Evolutionary conservation across 2,113 vertebrate genomes (phyloP).

Genomic region (Mobula birostris): DNA sequence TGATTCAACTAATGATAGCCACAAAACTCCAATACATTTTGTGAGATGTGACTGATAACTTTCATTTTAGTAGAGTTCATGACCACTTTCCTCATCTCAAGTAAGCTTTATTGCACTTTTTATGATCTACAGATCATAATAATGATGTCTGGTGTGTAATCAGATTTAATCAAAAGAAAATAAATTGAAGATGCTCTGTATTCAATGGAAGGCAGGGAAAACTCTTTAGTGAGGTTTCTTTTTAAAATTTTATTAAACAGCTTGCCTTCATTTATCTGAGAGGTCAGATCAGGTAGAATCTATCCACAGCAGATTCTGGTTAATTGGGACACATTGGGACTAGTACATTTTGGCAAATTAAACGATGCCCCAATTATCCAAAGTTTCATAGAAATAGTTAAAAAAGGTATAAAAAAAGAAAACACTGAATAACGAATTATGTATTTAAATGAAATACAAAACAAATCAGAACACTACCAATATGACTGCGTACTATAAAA

Average conservation of each 20-base stretch:
- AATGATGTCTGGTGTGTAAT: not conserved
- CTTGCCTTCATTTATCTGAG: not conserved
- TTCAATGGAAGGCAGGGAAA: not conserved
- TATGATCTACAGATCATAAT: not conserved
- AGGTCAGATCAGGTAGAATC: not conserved
- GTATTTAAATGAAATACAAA: too few species aligned
- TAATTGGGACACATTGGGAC: too few species aligned
- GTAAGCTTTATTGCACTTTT: constrained; percentile 5
- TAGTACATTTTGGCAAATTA: too few species aligned
- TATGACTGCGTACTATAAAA: too few species aligned
- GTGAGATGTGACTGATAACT: constrained; percentile 1
- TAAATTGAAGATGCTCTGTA: not conserved
- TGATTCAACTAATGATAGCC: constrained; percentile 16
- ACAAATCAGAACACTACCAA: too few species aligned
- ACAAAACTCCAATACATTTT: not conserved
- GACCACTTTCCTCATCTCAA: constrained; percentile 1
- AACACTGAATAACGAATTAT: too few species aligned
- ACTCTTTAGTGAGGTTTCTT: not conserved
- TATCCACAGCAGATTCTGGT: too few species aligned
- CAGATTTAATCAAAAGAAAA: not conserved
- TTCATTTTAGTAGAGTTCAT: not conserved
- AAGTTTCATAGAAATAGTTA: too few species aligned
- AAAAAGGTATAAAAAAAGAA: too few species aligned
- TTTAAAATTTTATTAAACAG: not conserved
- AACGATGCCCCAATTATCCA: too few species aligned